Evolutionary conservation across 1,140 invertebrate species (phyloP).

Genomic region (Sarcophaga bullata): DNA sequence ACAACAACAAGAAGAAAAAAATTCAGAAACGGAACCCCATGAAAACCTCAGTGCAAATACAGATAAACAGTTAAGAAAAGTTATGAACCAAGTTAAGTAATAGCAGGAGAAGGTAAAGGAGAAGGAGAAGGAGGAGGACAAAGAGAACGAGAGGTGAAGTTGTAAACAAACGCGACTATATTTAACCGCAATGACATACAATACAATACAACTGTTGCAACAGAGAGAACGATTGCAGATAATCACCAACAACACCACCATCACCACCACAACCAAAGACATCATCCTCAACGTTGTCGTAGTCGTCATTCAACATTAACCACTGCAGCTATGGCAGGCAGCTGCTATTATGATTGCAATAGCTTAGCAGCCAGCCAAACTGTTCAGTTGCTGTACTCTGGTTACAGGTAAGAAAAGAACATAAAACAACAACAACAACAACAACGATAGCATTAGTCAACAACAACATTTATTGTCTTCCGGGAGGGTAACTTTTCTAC

Average conservation of each 20-base stretch:
- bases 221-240: not conserved
- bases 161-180: conserved; percentile 1
- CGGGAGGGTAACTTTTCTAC: no score
- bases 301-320: not conserved
- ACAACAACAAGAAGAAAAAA: not conserved
- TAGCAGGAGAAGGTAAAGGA: no score
- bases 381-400: not conserved
- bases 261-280: not conserved
- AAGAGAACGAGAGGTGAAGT: not conserved
- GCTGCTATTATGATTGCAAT: not conserved
- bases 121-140: no score
- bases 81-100: not conserved
- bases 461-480: no score
- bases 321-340: not conserved
- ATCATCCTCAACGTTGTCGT: no score
- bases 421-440: no score
- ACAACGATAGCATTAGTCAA: no score
- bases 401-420: not conserved
- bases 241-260: not conserved
- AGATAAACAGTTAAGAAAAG: not conserved
- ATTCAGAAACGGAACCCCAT: not conserved
- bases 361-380: no score
- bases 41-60: not conserved
- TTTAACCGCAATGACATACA: conserved; percentile 20
- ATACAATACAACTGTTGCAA: conserved; percentile 21